phyloP scores from a whole-genome alignment of 2,113 vertebrate species.

The Pao palembangensis region DNA sequence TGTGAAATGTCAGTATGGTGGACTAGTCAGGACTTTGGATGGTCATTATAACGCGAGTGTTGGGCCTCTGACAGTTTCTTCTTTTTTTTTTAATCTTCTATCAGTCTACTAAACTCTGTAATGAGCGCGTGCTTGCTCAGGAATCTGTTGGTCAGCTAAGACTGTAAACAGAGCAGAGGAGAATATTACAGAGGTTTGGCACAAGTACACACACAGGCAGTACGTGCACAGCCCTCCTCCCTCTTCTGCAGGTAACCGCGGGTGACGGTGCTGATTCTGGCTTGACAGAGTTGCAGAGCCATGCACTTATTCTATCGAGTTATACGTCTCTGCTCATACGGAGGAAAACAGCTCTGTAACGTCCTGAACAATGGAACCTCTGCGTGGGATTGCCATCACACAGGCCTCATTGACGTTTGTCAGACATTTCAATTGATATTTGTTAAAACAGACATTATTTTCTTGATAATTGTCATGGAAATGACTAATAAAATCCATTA shows the following conservation, averaged over 20 bases:
- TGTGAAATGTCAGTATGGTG: no score
- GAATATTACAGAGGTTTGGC: conserved; percentile 51
- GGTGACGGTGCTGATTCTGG: conserved; percentile 60
- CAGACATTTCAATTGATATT: background rate
- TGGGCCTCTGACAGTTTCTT: background rate
- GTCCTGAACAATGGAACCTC: conserved; percentile 26
- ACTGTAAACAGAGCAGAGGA: conserved; percentile 61
- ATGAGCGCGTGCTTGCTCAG: conserved; percentile 53
- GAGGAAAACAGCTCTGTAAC: conserved; percentile 33
- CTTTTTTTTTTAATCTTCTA: conserved; percentile 30
- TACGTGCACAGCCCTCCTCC: conserved; percentile 16
- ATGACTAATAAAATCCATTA: no score
- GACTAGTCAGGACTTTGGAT: no score
- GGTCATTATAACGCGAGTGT: background rate
- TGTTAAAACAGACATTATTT: no score
- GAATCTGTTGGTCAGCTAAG: conserved; percentile 66
- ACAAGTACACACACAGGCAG: background rate
- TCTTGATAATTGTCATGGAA: no score
- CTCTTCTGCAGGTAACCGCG: conserved; percentile 21
- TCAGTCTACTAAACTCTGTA: conserved; percentile 8
- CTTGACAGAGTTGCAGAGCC: conserved; percentile 61
- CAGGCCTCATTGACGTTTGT: conserved; percentile 18
- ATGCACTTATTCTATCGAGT: conserved; percentile 62
- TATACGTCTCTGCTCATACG: conserved; percentile 33
- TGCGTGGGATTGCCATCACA: conserved; percentile 30